phyloP scores from a whole-genome alignment of 1,140 invertebrate species.

The Oreohelix idahoensis region DNA sequence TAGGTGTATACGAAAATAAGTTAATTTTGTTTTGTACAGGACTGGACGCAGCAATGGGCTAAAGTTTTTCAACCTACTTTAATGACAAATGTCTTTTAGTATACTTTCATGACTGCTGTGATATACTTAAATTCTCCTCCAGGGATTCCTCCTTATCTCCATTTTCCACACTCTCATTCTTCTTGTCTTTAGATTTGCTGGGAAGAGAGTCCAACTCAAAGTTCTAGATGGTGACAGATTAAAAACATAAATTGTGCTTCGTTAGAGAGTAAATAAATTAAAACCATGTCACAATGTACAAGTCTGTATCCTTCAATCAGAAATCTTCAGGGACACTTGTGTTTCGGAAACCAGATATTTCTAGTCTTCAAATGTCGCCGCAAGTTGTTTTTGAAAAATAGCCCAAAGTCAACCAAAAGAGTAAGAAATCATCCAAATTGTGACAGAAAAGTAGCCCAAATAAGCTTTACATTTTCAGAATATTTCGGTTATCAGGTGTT shows the following conservation, averaged over 20 bases:
- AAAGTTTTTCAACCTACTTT: neutral
- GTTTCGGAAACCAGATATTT: too few relatives aligned
- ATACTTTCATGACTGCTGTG: neutral
- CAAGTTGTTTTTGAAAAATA: too few relatives aligned
- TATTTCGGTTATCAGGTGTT: too few relatives aligned
- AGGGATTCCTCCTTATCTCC: neutral
- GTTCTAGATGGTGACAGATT: neutral
- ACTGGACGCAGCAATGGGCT: too few relatives aligned
- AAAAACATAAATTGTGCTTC: too few relatives aligned
- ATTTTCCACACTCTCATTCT: neutral
- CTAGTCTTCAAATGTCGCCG: too few relatives aligned
- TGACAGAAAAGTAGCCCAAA: too few relatives aligned
- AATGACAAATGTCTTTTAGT: neutral
- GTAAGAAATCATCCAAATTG: too few relatives aligned
- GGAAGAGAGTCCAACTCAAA: constrained; percentile 29
- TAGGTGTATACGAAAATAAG: neutral
- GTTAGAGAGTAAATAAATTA: neutral
- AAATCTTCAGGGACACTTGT: too few relatives aligned
- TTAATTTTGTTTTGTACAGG: neutral
- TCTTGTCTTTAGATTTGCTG: neutral
- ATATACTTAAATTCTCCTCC: neutral
- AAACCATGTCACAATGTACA: neutral
- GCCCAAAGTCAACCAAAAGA: too few relatives aligned
- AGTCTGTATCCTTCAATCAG: too few relatives aligned
- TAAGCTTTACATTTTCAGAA: too few relatives aligned